These are phyloP conservation scores for Trichechus manatus DNA, from an alignment of 2,113 vertebrate species.

Conservation along the genomic window DNA sequence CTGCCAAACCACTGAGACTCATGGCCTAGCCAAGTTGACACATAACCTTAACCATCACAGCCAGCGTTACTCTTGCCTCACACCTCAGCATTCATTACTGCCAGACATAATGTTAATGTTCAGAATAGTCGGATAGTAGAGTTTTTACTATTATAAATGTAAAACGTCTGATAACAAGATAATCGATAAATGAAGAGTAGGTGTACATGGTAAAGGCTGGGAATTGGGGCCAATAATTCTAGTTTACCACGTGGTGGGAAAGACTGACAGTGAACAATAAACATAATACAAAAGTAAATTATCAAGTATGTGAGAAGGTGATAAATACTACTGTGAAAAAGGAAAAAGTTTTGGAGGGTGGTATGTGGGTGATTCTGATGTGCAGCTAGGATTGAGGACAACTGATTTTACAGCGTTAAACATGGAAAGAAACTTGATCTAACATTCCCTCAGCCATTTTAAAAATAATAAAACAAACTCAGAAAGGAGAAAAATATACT, in stretches of 20 bases:
- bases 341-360: neutral
- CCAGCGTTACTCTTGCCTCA: no score
- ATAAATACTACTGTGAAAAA: constrained; percentile 31
- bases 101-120: no score
- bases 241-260: neutral
- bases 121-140: no score
- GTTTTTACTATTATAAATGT: no score
- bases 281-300: neutral
- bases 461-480: constrained; percentile 44
- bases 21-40: no score
- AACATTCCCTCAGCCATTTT: constrained; percentile 39
- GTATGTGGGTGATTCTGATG: neutral
- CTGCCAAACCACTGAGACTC: no score
- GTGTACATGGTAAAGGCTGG: constrained; percentile 15
- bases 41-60: no score
- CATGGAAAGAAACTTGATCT: constrained; percentile 36
- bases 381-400: neutral
- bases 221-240: neutral
- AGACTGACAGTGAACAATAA: constrained; percentile 12
- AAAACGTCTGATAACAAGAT: no score
- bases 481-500: constrained; percentile 53
- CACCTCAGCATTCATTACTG: no score
- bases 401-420: constrained; percentile 10
- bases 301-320: constrained; percentile 6
- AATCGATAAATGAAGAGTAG: no score